Conservation (phyloP, 2,888 invertebrate genomes). For the Omphaloscelis lunosa region DNA sequence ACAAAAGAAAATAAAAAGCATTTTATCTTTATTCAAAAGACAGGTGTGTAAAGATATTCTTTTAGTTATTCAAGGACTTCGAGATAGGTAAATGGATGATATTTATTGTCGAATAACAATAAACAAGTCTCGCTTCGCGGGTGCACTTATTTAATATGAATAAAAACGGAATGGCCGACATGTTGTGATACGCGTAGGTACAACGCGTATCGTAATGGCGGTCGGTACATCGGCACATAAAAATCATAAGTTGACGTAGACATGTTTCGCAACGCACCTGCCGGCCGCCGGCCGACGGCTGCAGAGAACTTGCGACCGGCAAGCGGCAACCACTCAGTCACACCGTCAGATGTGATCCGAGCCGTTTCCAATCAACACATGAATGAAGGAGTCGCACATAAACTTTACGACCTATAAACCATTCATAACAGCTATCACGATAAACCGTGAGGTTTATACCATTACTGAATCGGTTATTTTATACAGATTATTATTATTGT, state of each 20-base stretch:
- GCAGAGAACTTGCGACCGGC: slow-evolving; percentile 59
- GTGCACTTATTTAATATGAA: too few relatives aligned
- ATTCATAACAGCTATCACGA: slow-evolving; percentile 64
- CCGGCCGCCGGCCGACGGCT: slow-evolving; percentile 62
- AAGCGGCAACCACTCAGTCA: slow-evolving; percentile 43
- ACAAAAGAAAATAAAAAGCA: slow-evolving; percentile 62
- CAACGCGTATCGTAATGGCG: slow-evolving; percentile 84
- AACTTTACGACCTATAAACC: slow-evolving; percentile 70
- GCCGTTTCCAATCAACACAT: slow-evolving; percentile 59
- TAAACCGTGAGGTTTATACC: slow-evolving; percentile 54
- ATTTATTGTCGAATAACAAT: slow-evolving; percentile 68
- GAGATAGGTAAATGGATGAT: slow-evolving; percentile 67
- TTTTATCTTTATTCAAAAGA: slow-evolving; percentile 63
- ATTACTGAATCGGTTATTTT: slow-evolving; percentile 45
- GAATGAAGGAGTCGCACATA: slow-evolving; percentile 55
- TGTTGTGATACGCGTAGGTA: slow-evolving; percentile 76
- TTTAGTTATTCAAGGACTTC: slow-evolving; percentile 63
- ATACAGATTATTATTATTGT: slow-evolving; percentile 52
- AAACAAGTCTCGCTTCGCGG: slow-evolving; percentile 59
- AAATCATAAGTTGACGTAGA: slow-evolving; percentile 83
- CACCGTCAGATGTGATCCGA: slow-evolving; percentile 50
- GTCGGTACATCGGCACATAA: slow-evolving; percentile 79
- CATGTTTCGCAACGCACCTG: slow-evolving; percentile 84
- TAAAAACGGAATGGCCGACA: slow-evolving; percentile 76
- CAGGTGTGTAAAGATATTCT: slow-evolving; percentile 70